Evolutionary conservation across 2,888 invertebrate species (phyloP), one percentile per base, ranked within the genome.

Genomic region (Aphodius granarius): DNA sequence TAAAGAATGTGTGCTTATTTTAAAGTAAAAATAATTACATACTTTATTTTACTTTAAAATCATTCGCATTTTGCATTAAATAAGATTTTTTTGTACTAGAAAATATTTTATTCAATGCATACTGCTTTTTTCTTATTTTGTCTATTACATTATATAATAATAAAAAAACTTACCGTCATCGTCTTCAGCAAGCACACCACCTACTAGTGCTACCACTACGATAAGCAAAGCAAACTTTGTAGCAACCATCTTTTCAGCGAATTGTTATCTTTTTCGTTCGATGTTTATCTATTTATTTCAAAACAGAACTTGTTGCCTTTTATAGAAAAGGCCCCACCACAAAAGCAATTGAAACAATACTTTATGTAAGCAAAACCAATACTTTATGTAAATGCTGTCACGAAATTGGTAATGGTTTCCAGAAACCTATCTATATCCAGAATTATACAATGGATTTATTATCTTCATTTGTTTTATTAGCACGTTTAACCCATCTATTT

Each of bases 81-180:
- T n/a, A n/a, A n/a, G n/a, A n/a, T n/a, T n/a, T n/a, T n/a, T n/a
- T n/a, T n/a, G n/a, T n/a, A n/a, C n/a, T n/a, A n/a, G n/a, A n/a
- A n/a, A n/a, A n/a, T n/a, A n/a, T n/a, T n/a, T n/a, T n/a, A n/a
- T n/a, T n/a, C n/a, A n/a, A n/a, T n/a, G n/a, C n/a, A n/a, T n/a
- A n/a, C n/a, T n/a, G n/a, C n/a, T n/a, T n/a, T n/a, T 43, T 0
- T 9, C 43, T 43, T 43, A 13, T 43, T 9, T 43, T 43, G 43
- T 43, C 3, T 1, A 9, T 1, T 6, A 43, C 6, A 43, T 43
- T 43, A 43, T 9, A 13, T 9, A 43, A 13, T 43, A 13, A 62
- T 6, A 66, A 23, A 21, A n/a, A 19, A 68, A 74, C 74, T 68
- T 63, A 75, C 75, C 75, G 15, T 68, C 68, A 68, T 75, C 75